Conservation (phyloP, 2,888 invertebrate species). For the Phytoseiulus persimilis region DNA sequence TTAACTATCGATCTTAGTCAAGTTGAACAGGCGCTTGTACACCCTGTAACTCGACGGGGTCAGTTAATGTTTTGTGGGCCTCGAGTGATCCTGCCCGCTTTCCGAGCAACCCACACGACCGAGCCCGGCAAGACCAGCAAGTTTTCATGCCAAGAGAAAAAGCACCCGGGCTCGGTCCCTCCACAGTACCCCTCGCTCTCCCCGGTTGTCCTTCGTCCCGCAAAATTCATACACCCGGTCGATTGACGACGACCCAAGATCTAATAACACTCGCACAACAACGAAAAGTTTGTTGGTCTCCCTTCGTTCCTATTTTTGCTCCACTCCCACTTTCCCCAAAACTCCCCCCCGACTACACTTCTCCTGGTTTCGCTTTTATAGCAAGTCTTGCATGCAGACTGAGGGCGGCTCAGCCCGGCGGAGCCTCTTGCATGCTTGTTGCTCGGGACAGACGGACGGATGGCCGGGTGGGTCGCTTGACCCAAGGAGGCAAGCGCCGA, state of each 20-base stretch:
- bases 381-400: background rate
- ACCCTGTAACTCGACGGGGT: background rate
- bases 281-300: background rate
- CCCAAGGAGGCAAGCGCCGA: background rate
- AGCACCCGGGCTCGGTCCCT: background rate
- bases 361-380: background rate
- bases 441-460: background rate
- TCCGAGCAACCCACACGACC: too few species aligned
- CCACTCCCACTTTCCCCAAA: background rate
- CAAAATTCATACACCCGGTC: background rate
- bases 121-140: background rate
- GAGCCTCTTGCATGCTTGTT: background rate
- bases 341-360: background rate
- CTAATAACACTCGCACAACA: conserved; percentile 5
- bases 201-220: background rate
- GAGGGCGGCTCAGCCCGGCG: background rate
- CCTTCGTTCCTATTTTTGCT: background rate
- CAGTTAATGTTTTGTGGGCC: background rate
- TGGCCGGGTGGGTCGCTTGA: background rate
- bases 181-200: background rate
- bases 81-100: background rate
- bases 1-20: background rate
- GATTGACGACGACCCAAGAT: background rate
- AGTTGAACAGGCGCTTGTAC: background rate
- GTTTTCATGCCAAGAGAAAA: background rate